A percentile compares a stretch with the other conserved stretches of the same genome.
phyloP scores from a whole-genome alignment of 1,140 invertebrate species.

The Drosophila mayri region DNA sequence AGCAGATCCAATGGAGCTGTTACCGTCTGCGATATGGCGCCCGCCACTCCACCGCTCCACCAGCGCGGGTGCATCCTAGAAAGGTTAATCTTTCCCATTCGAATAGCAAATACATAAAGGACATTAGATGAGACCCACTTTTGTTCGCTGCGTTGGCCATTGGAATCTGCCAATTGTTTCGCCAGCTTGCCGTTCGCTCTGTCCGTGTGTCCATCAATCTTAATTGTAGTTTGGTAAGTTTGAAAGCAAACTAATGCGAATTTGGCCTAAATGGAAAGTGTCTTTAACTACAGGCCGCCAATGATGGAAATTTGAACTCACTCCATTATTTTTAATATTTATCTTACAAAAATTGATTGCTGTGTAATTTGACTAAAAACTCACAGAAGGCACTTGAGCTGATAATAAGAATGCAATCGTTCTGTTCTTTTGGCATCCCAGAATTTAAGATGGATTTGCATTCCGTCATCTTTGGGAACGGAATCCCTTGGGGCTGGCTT shows the following conservation, averaged over 20 bases:
- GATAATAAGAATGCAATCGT: not conserved
- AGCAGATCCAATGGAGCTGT: conserved; percentile 58
- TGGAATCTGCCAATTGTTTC: not conserved
- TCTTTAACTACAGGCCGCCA: not conserved
- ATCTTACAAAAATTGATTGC: not conserved
- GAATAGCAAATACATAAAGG: no score
- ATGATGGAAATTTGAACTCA: not conserved
- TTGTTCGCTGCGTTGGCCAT: conserved; percentile 6
- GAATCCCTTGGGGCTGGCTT: not conserved
- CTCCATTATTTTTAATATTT: not conserved
- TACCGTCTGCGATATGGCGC: conserved; percentile 21
- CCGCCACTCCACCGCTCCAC: conserved; percentile 66
- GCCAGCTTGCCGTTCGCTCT: conserved; percentile 34
- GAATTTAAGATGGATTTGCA: not conserved
- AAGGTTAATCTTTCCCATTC: not conserved
- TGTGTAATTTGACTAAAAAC: not conserved
- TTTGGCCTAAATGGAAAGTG: not conserved
- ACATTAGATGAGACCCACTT: not conserved
- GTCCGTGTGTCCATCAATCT: conserved; percentile 21
- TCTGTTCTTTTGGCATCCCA: no score
- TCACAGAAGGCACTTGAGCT: not conserved
- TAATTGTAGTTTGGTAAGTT: not conserved
- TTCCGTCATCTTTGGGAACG: no score
- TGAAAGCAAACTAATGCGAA: not conserved
- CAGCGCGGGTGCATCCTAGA: conserved; percentile 49